Evolutionary conservation across 1,140 invertebrate genomes (phyloP).

Genomic region (Planococcus citri): DNA sequence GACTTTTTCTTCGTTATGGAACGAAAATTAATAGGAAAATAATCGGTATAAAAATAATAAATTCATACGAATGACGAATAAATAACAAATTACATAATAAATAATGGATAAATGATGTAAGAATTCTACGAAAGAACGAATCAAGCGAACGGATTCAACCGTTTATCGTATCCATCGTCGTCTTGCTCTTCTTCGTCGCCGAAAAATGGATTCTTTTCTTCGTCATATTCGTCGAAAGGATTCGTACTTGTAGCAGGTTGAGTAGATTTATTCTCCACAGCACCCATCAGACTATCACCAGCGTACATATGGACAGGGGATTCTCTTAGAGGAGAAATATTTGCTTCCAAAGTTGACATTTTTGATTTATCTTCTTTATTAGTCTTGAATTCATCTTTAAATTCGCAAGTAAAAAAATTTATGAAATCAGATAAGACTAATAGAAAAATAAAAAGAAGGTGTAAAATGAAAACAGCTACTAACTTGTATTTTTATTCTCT

Average conservation of each 20-base stretch:
- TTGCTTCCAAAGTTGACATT: not conserved
- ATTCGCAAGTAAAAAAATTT: constrained; percentile 11
- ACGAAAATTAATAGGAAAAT: too few species aligned
- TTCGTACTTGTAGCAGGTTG: constrained; percentile 32
- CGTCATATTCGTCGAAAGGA: constrained; percentile 47
- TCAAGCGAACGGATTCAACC: not conserved
- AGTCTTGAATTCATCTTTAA: not conserved
- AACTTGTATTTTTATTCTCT: too few species aligned
- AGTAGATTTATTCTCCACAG: not conserved
- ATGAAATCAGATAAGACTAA: not conserved
- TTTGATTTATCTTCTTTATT: not conserved
- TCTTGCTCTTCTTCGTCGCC: constrained; percentile 20
- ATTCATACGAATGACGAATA: not conserved
- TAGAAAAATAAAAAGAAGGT: not conserved
- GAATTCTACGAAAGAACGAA: too few species aligned
- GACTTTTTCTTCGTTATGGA: too few species aligned
- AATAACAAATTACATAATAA: not conserved
- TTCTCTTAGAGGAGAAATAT: not conserved
- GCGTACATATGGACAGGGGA: not conserved
- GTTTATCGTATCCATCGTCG: constrained; percentile 9
- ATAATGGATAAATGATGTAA: not conserved
- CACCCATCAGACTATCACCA: not conserved
- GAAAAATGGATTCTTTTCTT: constrained; percentile 41
- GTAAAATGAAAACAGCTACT: too few species aligned
- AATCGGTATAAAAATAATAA: not conserved